phyloP scores from a whole-genome alignment of 2,888 invertebrate genomes.

The Brachypterus glaber region DNA sequence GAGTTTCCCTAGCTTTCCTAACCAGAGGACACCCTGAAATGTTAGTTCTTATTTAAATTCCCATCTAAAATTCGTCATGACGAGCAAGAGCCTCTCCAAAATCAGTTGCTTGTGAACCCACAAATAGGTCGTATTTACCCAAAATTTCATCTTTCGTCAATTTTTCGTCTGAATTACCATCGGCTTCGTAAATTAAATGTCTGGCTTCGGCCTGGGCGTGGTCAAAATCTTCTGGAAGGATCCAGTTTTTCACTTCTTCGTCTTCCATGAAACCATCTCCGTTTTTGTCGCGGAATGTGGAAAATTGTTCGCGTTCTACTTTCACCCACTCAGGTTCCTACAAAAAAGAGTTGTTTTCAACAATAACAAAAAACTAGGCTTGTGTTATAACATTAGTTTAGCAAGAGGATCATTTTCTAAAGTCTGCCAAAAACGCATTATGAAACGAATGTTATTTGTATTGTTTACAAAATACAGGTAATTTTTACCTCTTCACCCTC shows the following conservation, averaged over 20 bases:
- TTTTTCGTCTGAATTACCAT: slow-evolving; percentile 81
- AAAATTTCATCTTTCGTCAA: slow-evolving; percentile 84
- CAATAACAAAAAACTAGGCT: neutral
- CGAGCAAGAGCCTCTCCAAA: slow-evolving; percentile 92
- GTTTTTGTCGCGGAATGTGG: slow-evolving; percentile 71
- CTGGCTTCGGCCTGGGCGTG: slow-evolving; percentile 94
- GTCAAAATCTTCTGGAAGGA: slow-evolving; percentile 92
- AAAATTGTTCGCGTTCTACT: slow-evolving; percentile 87
- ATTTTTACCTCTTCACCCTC: slow-evolving; percentile 54
- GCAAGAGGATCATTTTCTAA: too few species aligned
- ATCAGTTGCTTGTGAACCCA: slow-evolving; percentile 97
- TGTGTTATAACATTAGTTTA: too few species aligned
- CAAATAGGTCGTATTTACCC: slow-evolving; percentile 93
- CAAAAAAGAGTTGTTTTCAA: neutral
- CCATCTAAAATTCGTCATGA: slow-evolving; percentile 91
- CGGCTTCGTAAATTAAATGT: slow-evolving; percentile 91
- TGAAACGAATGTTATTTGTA: too few species aligned
- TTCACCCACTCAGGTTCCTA: slow-evolving; percentile 91
- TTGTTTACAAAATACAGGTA: too few species aligned
- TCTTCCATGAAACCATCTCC: slow-evolving; percentile 85
- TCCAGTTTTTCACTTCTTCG: slow-evolving; percentile 87
- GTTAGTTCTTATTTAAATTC: too few species aligned
- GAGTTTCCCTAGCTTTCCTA: too few species aligned
- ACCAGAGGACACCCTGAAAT: too few species aligned
- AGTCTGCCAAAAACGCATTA: too few species aligned